Evolutionary conservation across 2,797 vertebrate species (phyloP), one percentile per base, ranked within the genome.

Genomic region (Fistularia commersonii): DNA sequence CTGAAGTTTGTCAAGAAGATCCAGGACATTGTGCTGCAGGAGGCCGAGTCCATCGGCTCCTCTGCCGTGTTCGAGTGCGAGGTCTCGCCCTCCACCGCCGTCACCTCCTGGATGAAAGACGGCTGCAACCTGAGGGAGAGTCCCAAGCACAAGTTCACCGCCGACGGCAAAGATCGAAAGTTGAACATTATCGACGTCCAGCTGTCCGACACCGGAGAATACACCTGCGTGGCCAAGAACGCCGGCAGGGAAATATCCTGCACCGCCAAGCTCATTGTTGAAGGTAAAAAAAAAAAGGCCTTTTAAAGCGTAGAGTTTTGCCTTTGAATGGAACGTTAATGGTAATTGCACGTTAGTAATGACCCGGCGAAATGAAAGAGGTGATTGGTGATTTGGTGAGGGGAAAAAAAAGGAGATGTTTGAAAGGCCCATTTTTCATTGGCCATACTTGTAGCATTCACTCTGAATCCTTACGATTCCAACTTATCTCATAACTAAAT

Each of bases 131-230:
- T 99, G 42, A 91, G 97, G 2, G 97, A 99, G 74, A 89, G 92
- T 48, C 97, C 97, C 44, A 99, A 99, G 67, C 89, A 99, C 84
- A 97, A 94, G 57, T 98, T 98, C 76, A 94, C 93, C 0, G 88
- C 97, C 47, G 97, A 99, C 48, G 97, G 97, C 52, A 98, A 98
- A 89, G 96, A 99, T 55, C 92, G 97, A 54, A 99, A 97, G 66
- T 72, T 98, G 64, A 81, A 91, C 53, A 97, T 99, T 71, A 95
- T 98, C 85, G 97, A 99, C 39, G 97, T 99, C 8, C 97, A 99
- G 40, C 88, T 99, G 50, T 95, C 96, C 0, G 97, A 99, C 76
- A 92, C 92, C 7, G 97, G 97, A 1, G 97, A 99, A 64, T 99
- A 99, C 74, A 97, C 94, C 39, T 99, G 97, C 62, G 91, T 99